Conservation (phyloP, 1,140 invertebrate species). For the Hesperophylax magnus region DNA sequence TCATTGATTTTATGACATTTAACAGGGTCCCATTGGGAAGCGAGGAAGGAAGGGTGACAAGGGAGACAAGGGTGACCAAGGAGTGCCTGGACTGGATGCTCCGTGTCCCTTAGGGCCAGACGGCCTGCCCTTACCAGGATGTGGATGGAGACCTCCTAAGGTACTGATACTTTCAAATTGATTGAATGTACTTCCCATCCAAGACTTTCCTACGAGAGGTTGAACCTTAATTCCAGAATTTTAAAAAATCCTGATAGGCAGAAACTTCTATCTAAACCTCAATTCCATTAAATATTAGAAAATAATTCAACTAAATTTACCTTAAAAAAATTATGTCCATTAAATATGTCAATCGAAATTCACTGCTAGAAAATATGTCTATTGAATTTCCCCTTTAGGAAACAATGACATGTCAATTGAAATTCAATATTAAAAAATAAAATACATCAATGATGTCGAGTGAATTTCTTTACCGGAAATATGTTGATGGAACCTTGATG, state of each 20-base stretch:
- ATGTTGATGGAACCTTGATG: too few species aligned
- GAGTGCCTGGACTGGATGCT: slow-evolving; percentile 95
- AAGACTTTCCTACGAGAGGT: background rate
- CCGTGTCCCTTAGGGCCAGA: slow-evolving; percentile 96
- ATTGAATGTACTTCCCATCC: background rate
- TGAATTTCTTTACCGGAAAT: too few species aligned
- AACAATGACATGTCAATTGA: too few species aligned
- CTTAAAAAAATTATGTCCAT: too few species aligned
- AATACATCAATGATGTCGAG: too few species aligned
- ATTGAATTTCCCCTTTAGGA: too few species aligned
- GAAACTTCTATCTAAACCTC: too few species aligned
- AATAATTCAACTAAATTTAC: too few species aligned
- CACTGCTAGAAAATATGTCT: background rate
- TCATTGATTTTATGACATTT: background rate
- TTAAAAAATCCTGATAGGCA: too few species aligned
- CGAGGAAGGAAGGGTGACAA: slow-evolving; percentile 91
- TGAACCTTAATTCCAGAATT: too few species aligned
- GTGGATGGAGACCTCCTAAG: slow-evolving; percentile 92
- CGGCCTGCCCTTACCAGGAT: slow-evolving; percentile 93
- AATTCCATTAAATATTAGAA: too few species aligned
- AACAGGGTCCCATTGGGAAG: slow-evolving; percentile 88
- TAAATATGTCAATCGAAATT: background rate
- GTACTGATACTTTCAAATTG: slow-evolving; percentile 63
- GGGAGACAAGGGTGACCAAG: slow-evolving; percentile 94
- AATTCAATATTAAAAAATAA: too few species aligned